Percentiles rank a stretch among this genome's conserved stretches.
Evolutionary conservation across 2,888 invertebrate species (phyloP).

Genomic region (Hydrotaea diabolus): DNA sequence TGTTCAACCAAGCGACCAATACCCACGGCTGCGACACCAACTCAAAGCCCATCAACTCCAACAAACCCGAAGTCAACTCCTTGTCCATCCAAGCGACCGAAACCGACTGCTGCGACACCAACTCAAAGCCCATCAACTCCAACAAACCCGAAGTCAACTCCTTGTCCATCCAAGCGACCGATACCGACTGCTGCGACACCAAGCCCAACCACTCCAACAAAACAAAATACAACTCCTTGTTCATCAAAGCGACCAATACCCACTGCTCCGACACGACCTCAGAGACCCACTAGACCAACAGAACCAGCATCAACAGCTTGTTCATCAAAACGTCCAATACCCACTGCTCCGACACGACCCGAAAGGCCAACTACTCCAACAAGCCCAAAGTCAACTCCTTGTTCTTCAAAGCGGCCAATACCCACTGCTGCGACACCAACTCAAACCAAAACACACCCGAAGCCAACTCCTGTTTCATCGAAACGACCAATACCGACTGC

Average conservation of each 20-base stretch:
- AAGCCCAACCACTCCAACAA: neutral
- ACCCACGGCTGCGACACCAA: neutral
- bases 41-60: neutral
- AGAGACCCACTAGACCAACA: neutral
- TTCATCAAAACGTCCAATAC: neutral
- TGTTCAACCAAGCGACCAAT: neutral
- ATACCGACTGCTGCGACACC: neutral
- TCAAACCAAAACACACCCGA: neutral
- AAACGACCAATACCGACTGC: neutral
- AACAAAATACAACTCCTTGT: neutral
- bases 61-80: neutral
- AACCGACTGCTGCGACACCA: neutral
- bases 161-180: neutral
- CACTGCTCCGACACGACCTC: neutral
- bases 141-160: neutral
- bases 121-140: neutral
- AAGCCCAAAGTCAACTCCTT: neutral
- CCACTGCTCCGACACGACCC: neutral
- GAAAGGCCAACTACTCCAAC: neutral
- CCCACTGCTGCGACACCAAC: neutral
- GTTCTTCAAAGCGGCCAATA: neutral
- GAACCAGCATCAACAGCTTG: neutral
- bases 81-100: neutral
- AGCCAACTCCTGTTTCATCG: neutral
- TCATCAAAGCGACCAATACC: neutral